Evolutionary conservation across 2,113 vertebrate species (phyloP).

Genomic region (Lophochroa leadbeateri): DNA sequence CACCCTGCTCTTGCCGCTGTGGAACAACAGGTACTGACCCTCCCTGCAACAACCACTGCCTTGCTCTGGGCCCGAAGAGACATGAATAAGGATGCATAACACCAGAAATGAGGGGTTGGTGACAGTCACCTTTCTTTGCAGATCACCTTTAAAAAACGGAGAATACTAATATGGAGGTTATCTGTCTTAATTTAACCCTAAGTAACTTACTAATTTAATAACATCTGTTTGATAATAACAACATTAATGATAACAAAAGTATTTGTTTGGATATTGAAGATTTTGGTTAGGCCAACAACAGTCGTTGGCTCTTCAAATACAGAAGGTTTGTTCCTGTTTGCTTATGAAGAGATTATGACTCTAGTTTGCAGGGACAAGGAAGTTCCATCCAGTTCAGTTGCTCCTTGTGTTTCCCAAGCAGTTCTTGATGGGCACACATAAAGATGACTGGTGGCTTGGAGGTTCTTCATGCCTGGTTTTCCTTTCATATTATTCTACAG

Average conservation of each 20-base stretch:
- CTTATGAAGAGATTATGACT: not conserved
- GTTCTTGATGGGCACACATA: not conserved
- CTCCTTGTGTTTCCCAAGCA: not conserved
- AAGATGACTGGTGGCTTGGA: not conserved
- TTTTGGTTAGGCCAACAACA: not conserved
- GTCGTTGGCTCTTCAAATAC: not conserved
- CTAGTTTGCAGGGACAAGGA: not conserved
- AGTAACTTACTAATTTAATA: not conserved
- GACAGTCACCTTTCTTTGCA: not conserved
- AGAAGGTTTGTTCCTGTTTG: not conserved
- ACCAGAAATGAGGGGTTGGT: not conserved
- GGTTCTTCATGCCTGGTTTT: not conserved
- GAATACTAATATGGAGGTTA: not conserved
- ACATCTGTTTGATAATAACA: not conserved
- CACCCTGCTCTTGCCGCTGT: accelerated
- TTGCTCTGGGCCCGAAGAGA: not conserved
- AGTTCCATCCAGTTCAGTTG: not conserved
- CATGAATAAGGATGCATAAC: not conserved
- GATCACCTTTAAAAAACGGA: not conserved
- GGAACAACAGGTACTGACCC: not conserved
- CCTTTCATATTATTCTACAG: not conserved
- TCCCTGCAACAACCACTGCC: not conserved
- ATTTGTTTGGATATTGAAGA: not conserved
- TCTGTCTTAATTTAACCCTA: not conserved
- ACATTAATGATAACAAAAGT: not conserved